A percentile compares a stretch with the other conserved stretches of the same genome.
Evolutionary conservation across 35 echinoderm and acorn worm species (phyloP).

Genomic region (Lytechinus variegatus): DNA sequence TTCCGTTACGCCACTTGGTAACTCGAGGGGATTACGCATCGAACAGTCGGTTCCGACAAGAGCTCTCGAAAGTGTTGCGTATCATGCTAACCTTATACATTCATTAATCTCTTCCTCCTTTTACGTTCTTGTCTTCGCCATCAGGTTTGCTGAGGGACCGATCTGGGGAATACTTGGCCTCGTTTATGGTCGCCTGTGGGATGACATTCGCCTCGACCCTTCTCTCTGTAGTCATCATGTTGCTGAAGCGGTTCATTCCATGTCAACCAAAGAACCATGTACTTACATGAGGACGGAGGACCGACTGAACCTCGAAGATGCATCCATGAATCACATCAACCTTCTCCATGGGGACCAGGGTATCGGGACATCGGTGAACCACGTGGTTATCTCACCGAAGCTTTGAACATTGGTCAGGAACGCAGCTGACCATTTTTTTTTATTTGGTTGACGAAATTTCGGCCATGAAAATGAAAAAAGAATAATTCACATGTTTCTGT

Average conservation of each 20-base stretch:
- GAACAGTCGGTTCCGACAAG: not conserved
- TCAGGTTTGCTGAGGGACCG: constrained; percentile 18
- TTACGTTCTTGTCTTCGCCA: not conserved
- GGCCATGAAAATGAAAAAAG: too few relatives aligned
- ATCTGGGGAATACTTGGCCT: constrained; percentile 35
- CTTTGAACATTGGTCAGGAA: too few relatives aligned
- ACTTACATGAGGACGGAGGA: not conserved
- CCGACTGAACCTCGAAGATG: not conserved
- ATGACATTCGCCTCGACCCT: constrained; percentile 30
- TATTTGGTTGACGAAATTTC: too few relatives aligned
- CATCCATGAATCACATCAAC: not conserved
- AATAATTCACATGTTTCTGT: too few relatives aligned
- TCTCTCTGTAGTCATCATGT: constrained; percentile 19
- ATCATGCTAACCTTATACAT: not conserved
- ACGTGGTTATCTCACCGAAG: not conserved
- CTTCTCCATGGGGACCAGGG: not conserved
- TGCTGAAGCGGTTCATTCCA: not conserved
- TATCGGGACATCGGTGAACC: not conserved
- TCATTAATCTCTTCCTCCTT: constrained; percentile 16
- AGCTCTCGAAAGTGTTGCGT: not conserved
- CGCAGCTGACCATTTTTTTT: too few relatives aligned
- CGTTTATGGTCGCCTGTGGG: constrained; percentile 47
- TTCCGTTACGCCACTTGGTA: not conserved
- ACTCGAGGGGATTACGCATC: not conserved
- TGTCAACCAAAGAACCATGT: not conserved